These are phyloP conservation scores for Agonopterix heracliana DNA, from an alignment of 2,888 invertebrate genomes.

Conservation along the genomic window DNA sequence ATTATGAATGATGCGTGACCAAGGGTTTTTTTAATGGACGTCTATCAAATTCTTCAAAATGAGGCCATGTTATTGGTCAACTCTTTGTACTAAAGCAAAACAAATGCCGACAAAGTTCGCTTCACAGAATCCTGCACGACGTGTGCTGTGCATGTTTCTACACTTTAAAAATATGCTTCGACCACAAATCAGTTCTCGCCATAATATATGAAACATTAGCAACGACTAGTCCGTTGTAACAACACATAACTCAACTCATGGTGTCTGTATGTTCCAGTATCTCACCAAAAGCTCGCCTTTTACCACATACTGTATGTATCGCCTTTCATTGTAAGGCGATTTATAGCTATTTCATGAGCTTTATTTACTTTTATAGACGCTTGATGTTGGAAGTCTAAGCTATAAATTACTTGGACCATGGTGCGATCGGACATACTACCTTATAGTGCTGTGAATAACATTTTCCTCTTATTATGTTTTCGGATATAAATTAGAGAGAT, in stretches of 20 bases:
- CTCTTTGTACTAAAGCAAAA: too few relatives aligned
- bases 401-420: conserved; percentile 59
- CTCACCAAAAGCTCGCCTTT: conserved; percentile 40
- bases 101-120: too few relatives aligned
- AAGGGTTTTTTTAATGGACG: too few relatives aligned
- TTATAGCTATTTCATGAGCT: conserved; percentile 69
- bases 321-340: conserved; percentile 60
- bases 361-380: conserved; percentile 72
- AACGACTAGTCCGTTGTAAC: conserved; percentile 24
- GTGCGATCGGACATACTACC: conserved; percentile 51
- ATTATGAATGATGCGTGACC: too few relatives aligned
- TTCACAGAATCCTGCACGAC: too few relatives aligned
- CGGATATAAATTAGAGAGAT: conserved; percentile 70
- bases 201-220: conserved; percentile 34
- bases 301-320: conserved; percentile 37
- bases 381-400: conserved; percentile 49
- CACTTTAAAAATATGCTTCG: too few relatives aligned
- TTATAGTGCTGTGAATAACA: conserved; percentile 50
- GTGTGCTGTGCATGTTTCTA: too few relatives aligned
- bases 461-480: conserved; percentile 72
- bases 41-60: too few relatives aligned
- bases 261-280: conserved; percentile 29
- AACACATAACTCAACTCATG: conserved; percentile 38
- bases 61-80: too few relatives aligned
- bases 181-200: conserved; percentile 8